These are phyloP conservation scores for Hiodon tergisus DNA, from an alignment of 2,113 vertebrate genomes.

Conservation along the genomic window DNA sequence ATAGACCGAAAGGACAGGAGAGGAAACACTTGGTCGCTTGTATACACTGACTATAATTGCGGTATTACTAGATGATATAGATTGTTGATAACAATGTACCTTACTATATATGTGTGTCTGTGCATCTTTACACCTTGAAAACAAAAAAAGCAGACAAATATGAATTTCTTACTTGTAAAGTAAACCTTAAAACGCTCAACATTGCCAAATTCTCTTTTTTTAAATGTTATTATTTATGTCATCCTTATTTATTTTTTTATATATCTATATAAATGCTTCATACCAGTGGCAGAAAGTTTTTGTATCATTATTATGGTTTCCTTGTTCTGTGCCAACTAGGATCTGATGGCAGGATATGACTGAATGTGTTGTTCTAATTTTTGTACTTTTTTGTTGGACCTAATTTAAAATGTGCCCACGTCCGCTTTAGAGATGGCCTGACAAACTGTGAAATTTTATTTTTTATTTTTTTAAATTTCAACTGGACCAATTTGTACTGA, in stretches of 20 bases:
- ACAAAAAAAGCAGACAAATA: not conserved
- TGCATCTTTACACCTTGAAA: constrained; percentile 16
- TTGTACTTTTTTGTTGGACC: constrained; percentile 14
- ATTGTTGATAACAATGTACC: constrained; percentile 18
- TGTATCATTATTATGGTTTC: not conserved
- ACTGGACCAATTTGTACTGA: not conserved
- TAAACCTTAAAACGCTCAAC: constrained; percentile 7
- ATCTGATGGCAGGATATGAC: not conserved
- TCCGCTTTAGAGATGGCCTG: not conserved
- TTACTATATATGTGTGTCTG: constrained; percentile 16
- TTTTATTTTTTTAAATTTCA: not conserved
- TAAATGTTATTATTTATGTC: constrained; percentile 9
- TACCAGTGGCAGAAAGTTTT: not conserved
- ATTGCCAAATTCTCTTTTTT: constrained; percentile 23
- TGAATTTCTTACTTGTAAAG: constrained; percentile 21
- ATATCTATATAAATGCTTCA: constrained; percentile 10
- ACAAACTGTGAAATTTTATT: not conserved
- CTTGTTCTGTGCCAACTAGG: constrained; percentile 11
- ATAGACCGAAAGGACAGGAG: not conserved
- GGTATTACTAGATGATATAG: constrained; percentile 13
- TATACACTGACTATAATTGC: constrained; percentile 16
- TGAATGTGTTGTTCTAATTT: not conserved
- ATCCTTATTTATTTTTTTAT: constrained; percentile 21
- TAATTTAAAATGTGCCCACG: not conserved
- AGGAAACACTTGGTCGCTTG: not conserved